These are phyloP conservation scores for Epiblema foenella DNA, from an alignment of 2,888 invertebrate genomes.

Conservation along the genomic window DNA sequence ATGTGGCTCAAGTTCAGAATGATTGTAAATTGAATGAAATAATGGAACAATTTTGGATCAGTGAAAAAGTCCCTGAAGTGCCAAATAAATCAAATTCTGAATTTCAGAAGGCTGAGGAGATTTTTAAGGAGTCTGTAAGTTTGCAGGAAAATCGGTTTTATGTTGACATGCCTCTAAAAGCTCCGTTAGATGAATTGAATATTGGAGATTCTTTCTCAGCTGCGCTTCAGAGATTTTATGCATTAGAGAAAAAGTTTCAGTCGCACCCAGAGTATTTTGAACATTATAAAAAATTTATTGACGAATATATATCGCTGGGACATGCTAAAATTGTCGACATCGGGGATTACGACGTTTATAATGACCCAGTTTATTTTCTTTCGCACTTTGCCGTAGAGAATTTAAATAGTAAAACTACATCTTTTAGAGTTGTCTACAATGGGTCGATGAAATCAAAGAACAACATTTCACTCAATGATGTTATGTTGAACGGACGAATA, in stretches of 20 bases:
- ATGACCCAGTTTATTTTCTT: constrained; percentile 8
- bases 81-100: no score
- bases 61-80: no score
- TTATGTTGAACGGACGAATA: constrained; percentile 9
- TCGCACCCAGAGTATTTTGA: constrained; percentile 7
- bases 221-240: constrained; percentile 23
- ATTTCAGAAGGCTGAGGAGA: no score
- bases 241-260: constrained; percentile 22
- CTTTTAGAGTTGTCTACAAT: constrained; percentile 9
- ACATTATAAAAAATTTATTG: constrained; percentile 15
- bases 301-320: constrained; percentile 13
- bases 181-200: neutral
- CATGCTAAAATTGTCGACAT: constrained; percentile 30
- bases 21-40: no score
- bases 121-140: no score
- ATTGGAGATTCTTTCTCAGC: neutral
- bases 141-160: no score
- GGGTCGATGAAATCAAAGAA: neutral
- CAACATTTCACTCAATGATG: constrained; percentile 6
- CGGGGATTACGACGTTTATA: constrained; percentile 1
- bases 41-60: no score
- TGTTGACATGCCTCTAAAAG: no score
- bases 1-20: no score
- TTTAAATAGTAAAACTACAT: constrained; percentile 11
- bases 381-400: constrained; percentile 11